Base-by-base conservation (phyloP, 1,140 invertebrate genomes). In the Drosophila erecta region DNA sequence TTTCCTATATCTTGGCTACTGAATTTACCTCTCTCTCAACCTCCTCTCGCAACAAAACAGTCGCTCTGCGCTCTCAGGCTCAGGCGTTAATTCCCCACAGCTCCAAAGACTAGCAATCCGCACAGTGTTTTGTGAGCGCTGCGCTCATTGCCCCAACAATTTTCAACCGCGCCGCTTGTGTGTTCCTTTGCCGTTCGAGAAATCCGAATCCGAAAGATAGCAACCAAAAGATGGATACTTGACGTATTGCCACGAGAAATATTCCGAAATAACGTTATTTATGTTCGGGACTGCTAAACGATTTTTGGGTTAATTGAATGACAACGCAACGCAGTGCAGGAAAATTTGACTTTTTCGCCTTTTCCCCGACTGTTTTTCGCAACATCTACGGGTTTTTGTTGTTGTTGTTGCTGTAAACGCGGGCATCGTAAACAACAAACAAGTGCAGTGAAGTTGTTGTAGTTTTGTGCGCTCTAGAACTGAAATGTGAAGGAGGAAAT, bases 381-480 rank as follows among this genome's bases (percentile, higher is more conserved):
- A 57, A 44, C 50, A 40, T 35, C 17, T 40, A 51, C 64, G 56
- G 43, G 27, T 50, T 43, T 76, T 61, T 70, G 66, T 74, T 73
- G 64, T 74, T 70, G 17, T 17, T 17, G 17, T 17, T 17, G 17
- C 17, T 77, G 64, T 47, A 69, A 79, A 67, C 76, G 61, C 78
- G 78, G 76, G 76, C 73, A 76, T 79, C 73, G 76, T 66, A 79
- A 76, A 67, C 79, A 81, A 81, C 57, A 78, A 33, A 61, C 60
- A 60, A 62, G 66, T 71, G 49, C 55, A 71, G 54, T 61, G 47
- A 15, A 59, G 58, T 40, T 50, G 27, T 17, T 17, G 17, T 17
- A 17, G 17, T 17, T 17, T 50, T 50, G 27, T 50, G 17, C 47
- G 47, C 47, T 67, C 37, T 27, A 65, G 47, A 67, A 67, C 64